Conservation (phyloP, 1,140 invertebrate species). For the Ooceraea biroi region DNA sequence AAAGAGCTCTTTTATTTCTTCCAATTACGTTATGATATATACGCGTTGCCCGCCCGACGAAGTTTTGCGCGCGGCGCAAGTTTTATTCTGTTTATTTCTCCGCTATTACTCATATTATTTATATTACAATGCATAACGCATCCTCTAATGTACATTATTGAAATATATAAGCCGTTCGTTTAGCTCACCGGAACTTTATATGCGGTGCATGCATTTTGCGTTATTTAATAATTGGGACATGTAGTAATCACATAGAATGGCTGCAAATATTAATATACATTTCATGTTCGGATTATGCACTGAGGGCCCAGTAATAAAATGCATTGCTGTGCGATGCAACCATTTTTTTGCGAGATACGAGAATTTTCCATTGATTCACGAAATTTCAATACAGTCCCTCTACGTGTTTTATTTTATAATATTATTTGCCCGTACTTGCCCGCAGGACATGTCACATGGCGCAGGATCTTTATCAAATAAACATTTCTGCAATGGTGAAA, state of each 20-base stretch:
- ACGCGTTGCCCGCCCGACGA: not conserved
- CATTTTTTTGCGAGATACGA: slow-evolving; percentile 30
- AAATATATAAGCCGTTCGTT: slow-evolving; percentile 51
- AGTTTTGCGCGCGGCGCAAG: not conserved
- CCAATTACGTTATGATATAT: not conserved
- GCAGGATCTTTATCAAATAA: slow-evolving; percentile 29
- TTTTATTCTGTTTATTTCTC: slow-evolving; percentile 25
- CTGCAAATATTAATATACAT: slow-evolving; percentile 40
- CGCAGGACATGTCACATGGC: not conserved
- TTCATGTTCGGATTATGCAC: slow-evolving; percentile 38
- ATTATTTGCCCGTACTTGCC: slow-evolving; percentile 20
- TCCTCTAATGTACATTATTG: slow-evolving; percentile 49
- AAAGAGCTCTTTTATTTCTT: not conserved
- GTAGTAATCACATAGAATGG: slow-evolving; percentile 46
- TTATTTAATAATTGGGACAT: slow-evolving; percentile 58
- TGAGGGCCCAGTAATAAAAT: slow-evolving; percentile 45
- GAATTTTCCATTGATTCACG: slow-evolving; percentile 23
- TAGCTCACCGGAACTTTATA: slow-evolving; percentile 44
- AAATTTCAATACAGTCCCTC: slow-evolving; percentile 25
- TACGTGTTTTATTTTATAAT: slow-evolving; percentile 16
- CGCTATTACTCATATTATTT: slow-evolving; percentile 8
- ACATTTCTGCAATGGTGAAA: not conserved
- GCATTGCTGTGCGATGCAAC: not conserved
- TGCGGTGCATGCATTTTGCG: not conserved
- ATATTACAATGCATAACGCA: slow-evolving; percentile 6